A percentile compares a stretch with the other conserved stretches of the same genome.
phyloP scores from a whole-genome alignment of 2,113 vertebrate genomes.

The Chaenogobius annularis region DNA sequence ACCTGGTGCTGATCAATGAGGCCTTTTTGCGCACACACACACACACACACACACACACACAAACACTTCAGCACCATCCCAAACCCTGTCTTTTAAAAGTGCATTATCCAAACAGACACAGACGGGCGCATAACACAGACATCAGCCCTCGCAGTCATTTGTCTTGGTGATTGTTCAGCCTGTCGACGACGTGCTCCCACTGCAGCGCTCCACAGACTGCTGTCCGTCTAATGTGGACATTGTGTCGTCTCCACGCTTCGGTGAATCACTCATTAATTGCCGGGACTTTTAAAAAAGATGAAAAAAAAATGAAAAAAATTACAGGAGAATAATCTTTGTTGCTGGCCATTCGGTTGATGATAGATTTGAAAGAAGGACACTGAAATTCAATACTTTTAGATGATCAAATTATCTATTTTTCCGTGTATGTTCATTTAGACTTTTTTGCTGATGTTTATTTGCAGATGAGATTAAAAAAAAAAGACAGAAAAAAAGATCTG shows the following conservation, averaged over 20 bases:
- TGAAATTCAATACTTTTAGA: neutral
- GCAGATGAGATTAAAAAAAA: too few species aligned
- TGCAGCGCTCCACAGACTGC: slow-evolving; percentile 46
- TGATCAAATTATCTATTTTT: neutral
- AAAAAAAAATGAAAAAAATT: neutral
- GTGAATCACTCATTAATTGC: slow-evolving; percentile 62
- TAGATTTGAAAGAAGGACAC: neutral
- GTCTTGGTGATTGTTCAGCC: slow-evolving; percentile 53
- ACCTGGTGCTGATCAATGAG: slow-evolving; percentile 40
- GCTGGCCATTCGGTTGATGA: slow-evolving; percentile 25
- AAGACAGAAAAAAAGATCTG: too few species aligned
- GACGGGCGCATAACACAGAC: slow-evolving; percentile 47
- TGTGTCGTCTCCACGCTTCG: slow-evolving; percentile 69
- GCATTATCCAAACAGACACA: slow-evolving; percentile 47
- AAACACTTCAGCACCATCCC: slow-evolving; percentile 33
- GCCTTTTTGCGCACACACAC: slow-evolving; percentile 2
- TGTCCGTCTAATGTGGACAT: slow-evolving; percentile 57
- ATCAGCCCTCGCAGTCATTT: slow-evolving; percentile 61
- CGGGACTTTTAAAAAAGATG: neutral
- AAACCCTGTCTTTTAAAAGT: slow-evolving; percentile 28
- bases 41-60: neutral
- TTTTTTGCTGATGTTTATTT: too few species aligned
- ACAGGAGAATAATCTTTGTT: slow-evolving; percentile 53
- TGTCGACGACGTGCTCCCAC: slow-evolving; percentile 64
- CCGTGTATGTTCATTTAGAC: too few species aligned